Percentiles rank a stretch among this genome's conserved stretches.
These are phyloP conservation scores for Cotesia chilonis DNA, from an alignment of 1,140 invertebrate species.

Conservation along the genomic window DNA sequence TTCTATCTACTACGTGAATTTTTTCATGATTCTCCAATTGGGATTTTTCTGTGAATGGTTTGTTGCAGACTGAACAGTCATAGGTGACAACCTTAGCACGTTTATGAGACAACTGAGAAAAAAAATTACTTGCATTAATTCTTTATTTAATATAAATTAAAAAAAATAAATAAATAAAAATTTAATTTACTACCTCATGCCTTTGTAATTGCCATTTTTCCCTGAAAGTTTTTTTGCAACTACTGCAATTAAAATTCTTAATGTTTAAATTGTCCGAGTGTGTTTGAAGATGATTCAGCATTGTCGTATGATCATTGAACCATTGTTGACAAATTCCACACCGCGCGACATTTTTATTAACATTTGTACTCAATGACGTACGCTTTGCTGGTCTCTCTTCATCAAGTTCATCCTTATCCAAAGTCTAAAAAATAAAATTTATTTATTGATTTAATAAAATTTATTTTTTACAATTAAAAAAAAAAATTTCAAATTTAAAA, in stretches of 20 bases:
- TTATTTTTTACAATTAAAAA: background rate
- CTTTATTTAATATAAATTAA: background rate
- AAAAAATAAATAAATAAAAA: background rate
- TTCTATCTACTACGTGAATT: constrained; percentile 50
- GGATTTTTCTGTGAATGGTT: constrained; percentile 48
- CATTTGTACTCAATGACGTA: constrained; percentile 31
- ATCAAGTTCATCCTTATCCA: constrained; percentile 43
- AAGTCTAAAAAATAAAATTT: constrained; percentile 40
- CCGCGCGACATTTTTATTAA: constrained; percentile 50
- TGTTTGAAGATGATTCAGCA: constrained; percentile 53
- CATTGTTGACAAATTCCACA: constrained; percentile 53
- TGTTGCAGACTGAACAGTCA: constrained; percentile 47
- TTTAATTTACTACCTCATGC: constrained; percentile 47
- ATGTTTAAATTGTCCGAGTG: constrained; percentile 48
- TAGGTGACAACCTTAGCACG: constrained; percentile 40
- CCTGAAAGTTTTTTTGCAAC: constrained; percentile 55
- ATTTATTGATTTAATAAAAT: background rate
- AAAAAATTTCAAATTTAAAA: background rate
- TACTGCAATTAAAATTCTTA: constrained; percentile 48
- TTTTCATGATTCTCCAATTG: constrained; percentile 49
- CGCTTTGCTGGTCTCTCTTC: constrained; percentile 43
- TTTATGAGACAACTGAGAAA: constrained; percentile 50
- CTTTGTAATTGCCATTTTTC: constrained; percentile 55
- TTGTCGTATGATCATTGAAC: constrained; percentile 54
- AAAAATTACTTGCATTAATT: background rate